Percentiles rank a stretch among this genome's conserved stretches.
Evolutionary conservation across 1,140 invertebrate species (phyloP).

Genomic region (Ganaspis sp.): DNA sequence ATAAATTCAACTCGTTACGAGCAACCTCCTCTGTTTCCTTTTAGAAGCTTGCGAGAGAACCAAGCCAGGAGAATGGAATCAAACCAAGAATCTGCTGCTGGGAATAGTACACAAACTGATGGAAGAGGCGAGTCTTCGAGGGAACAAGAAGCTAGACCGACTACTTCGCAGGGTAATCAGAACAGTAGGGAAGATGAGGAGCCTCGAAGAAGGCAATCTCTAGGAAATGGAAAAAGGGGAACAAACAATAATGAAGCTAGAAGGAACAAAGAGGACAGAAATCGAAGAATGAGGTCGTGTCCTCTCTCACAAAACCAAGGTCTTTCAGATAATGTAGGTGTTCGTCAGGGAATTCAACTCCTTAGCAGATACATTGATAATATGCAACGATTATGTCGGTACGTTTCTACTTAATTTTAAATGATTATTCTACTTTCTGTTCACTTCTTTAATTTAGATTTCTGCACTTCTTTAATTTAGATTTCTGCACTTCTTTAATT

Average conservation of each 20-base stretch:
- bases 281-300: background rate
- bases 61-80: slow-evolving; percentile 50
- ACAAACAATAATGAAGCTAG: background rate
- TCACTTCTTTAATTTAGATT: too few relatives aligned
- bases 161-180: slow-evolving; percentile 32
- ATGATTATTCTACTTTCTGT: too few relatives aligned
- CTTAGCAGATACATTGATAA: slow-evolving; percentile 72
- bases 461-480: too few relatives aligned
- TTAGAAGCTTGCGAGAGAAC: slow-evolving; percentile 63
- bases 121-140: slow-evolving; percentile 30
- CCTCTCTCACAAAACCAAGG: background rate
- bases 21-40: slow-evolving; percentile 66
- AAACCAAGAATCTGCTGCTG: slow-evolving; percentile 38
- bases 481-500: too few relatives aligned
- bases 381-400: slow-evolving; percentile 72
- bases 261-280: background rate
- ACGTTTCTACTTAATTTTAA: slow-evolving; percentile 38
- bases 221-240: background rate
- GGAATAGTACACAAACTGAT: slow-evolving; percentile 26
- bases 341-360: slow-evolving; percentile 51
- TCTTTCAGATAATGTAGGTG: slow-evolving; percentile 43
- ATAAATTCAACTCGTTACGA: slow-evolving; percentile 64
- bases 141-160: slow-evolving; percentile 25
- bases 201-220: background rate
- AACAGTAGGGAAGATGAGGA: background rate